These are phyloP conservation scores for Platanista minor DNA, from an alignment of 2,113 vertebrate species.

Conservation along the genomic window DNA sequence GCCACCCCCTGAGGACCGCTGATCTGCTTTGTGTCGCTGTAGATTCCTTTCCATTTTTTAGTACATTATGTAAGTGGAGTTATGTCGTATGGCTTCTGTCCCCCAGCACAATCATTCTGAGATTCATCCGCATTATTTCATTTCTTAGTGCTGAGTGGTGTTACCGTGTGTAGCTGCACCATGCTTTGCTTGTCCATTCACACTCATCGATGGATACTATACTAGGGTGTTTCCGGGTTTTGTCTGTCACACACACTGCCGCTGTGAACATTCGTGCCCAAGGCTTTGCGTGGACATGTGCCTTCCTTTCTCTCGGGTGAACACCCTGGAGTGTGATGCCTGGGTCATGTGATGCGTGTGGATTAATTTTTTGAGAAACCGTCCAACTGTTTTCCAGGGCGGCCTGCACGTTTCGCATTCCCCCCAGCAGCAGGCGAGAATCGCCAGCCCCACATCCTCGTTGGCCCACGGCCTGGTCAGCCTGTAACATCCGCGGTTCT, in stretches of 20 bases:
- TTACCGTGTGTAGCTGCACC: accelerated
- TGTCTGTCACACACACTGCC: background rate
- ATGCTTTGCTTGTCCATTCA: background rate
- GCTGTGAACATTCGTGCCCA: background rate
- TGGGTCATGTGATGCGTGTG: background rate
- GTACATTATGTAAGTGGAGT: too few species aligned
- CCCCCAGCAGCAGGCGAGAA: background rate
- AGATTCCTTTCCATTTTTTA: too few species aligned
- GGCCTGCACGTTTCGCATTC: background rate
- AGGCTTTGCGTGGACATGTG: background rate
- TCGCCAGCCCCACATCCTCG: background rate
- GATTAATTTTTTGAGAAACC: background rate
- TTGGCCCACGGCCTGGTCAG: background rate
- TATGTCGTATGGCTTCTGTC: background rate
- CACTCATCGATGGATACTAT: too few species aligned
- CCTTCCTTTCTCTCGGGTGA: background rate
- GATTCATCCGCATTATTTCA: accelerated
- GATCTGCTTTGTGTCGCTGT: background rate
- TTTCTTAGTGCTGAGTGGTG: too few species aligned
- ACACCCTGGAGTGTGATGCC: background rate
- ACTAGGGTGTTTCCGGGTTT: background rate
- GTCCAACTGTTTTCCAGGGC: background rate
- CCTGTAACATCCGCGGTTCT: background rate
- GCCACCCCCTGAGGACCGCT: background rate
- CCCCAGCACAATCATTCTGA: background rate